Conservation (phyloP, 2,888 invertebrate genomes). For the Chirona hameri region DNA sequence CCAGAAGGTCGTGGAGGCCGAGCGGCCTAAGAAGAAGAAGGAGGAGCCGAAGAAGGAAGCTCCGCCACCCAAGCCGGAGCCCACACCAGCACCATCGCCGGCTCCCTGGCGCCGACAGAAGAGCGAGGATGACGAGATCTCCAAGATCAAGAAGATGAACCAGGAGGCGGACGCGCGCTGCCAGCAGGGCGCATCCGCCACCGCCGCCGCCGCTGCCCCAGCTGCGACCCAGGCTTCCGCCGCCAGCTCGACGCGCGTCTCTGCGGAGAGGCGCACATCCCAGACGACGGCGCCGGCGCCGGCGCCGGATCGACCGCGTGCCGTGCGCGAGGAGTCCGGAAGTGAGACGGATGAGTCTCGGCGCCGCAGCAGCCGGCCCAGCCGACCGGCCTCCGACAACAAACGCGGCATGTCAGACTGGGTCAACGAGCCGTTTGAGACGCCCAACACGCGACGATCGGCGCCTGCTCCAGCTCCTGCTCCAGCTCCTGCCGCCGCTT, state of each 20-base stretch:
- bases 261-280: conserved; percentile 35
- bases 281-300: conserved; percentile 39
- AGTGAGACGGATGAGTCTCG: conserved; percentile 36
- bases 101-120: conserved; percentile 63
- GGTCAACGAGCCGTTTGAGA: conserved; percentile 24
- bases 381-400: not conserved
- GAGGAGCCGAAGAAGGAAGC: conserved; percentile 41
- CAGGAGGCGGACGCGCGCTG: conserved; percentile 41
- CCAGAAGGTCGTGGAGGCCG: conserved; percentile 79
- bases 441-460: conserved; percentile 34
- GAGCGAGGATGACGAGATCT: conserved; percentile 78
- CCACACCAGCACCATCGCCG: conserved; percentile 40
- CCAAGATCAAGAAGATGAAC: conserved; percentile 45
- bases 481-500: not conserved
- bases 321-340: conserved; percentile 69
- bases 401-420: not conserved
- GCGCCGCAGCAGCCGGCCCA: conserved; percentile 32
- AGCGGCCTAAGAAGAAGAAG: conserved; percentile 58
- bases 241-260: conserved; percentile 32
- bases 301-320: conserved; percentile 56
- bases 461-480: not conserved
- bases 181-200: too few species aligned
- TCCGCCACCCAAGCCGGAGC: conserved; percentile 33
- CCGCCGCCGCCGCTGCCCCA: conserved; percentile 41
- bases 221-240: conserved; percentile 38